phyloP scores from a whole-genome alignment of 2,797 vertebrate species.

The Lutjanus argentimaculatus region DNA sequence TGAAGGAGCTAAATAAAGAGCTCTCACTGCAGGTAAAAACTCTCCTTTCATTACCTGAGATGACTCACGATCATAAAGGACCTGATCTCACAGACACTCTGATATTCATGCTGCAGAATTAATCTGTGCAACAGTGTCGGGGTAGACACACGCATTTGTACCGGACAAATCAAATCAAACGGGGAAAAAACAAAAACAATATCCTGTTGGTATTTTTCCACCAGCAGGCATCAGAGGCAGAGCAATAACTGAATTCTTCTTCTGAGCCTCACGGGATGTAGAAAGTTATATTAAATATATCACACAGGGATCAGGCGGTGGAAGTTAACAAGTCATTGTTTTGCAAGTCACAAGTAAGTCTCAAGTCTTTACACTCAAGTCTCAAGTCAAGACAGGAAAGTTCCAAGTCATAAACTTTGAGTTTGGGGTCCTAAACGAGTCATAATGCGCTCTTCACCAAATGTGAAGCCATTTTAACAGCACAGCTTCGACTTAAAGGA shows the following conservation, averaged over 20 bases:
- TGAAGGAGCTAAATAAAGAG: slow-evolving; percentile 4
- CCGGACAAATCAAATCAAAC: background rate
- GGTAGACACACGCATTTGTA: background rate
- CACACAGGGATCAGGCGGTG: background rate
- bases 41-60: background rate
- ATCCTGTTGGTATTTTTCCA: background rate
- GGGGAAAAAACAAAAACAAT: background rate
- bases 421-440: no score
- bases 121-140: background rate
- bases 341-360: no score
- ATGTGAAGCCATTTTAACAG: no score
- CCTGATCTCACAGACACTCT: background rate
- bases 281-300: background rate
- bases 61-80: slow-evolving; percentile 10
- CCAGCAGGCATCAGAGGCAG: slow-evolving; percentile 8
- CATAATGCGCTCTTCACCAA: no score
- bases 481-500: no score
- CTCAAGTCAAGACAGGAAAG: no score
- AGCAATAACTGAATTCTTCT: background rate
- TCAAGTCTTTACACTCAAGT: no score
- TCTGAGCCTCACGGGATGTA: background rate
- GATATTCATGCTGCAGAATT: slow-evolving; percentile 21
- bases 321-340: background rate
- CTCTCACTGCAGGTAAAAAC: slow-evolving; percentile 8
- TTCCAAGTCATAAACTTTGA: no score